A percentile compares a stretch with the other conserved stretches of the same genome.
Evolutionary conservation across 35 echinoderm and acorn worm genomes (phyloP).

Genomic region (Ophioderma brevispina): DNA sequence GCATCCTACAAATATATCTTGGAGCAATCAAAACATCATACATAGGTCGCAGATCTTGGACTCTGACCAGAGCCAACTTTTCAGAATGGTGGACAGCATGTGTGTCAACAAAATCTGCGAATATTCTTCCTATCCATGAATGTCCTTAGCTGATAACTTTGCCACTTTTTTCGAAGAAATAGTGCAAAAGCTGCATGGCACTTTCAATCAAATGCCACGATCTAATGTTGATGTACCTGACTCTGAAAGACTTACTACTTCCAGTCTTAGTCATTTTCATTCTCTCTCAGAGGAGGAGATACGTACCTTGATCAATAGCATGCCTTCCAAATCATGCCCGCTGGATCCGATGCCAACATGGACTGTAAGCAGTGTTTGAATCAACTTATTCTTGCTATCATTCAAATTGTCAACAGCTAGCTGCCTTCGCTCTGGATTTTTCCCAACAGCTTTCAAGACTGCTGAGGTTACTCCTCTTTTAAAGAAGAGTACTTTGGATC

Average conservation of each 20-base stretch:
- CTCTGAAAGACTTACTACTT: slow-evolving; percentile 3
- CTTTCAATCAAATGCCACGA: background rate
- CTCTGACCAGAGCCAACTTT: slow-evolving; percentile 16
- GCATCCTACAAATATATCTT: background rate
- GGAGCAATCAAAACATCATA: slow-evolving; percentile 1
- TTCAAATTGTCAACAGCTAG: slow-evolving; percentile 41
- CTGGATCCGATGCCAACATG: slow-evolving; percentile 59
- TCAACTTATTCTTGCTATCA: slow-evolving; percentile 35
- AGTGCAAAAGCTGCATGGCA: slow-evolving; percentile 1
- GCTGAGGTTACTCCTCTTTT: slow-evolving; percentile 49
- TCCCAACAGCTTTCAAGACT: slow-evolving; percentile 15
- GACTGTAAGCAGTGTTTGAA: slow-evolving; percentile 51
- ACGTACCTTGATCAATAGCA: slow-evolving; percentile 23
- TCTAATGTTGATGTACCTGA: background rate
- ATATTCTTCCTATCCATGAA: background rate
- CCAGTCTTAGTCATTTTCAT: slow-evolving; percentile 11
- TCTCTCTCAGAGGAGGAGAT: slow-evolving; percentile 29
- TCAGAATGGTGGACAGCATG: background rate
- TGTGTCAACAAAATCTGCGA: slow-evolving; percentile 5
- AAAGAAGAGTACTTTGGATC: slow-evolving; percentile 22
- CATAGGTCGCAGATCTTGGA: slow-evolving; percentile 15
- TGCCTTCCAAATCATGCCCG: slow-evolving; percentile 27
- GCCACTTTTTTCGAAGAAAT: slow-evolving; percentile 17
- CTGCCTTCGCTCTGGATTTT: background rate
- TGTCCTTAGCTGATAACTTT: slow-evolving; percentile 10